phyloP scores from a whole-genome alignment of 2,797 vertebrate genomes.

The Alosa sapidissima region DNA sequence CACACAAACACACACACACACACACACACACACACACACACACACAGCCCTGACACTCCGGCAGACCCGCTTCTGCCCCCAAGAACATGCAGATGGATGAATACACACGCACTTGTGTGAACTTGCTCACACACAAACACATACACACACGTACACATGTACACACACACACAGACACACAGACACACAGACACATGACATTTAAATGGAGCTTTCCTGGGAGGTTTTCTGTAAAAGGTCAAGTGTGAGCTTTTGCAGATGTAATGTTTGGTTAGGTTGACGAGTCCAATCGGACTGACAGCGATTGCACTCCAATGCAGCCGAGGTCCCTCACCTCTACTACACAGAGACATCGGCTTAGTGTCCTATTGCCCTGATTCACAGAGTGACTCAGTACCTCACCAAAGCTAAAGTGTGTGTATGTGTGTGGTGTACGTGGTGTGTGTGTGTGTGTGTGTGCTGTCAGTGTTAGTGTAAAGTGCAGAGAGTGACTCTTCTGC shows the following conservation, averaged over 20 bases:
- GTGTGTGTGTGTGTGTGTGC: constrained; percentile 10
- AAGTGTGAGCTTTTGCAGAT: constrained; percentile 29
- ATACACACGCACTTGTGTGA: not conserved
- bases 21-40: not conserved
- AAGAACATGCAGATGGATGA: too few relatives aligned
- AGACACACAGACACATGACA: not conserved
- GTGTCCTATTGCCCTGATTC: not conserved
- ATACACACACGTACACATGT: constrained; percentile 1
- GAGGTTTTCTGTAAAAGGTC: constrained; percentile 37
- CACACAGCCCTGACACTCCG: not conserved
- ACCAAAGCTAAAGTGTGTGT: not conserved
- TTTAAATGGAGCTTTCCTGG: constrained; percentile 28
- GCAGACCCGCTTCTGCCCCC: too few relatives aligned
- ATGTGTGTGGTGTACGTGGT: not conserved
- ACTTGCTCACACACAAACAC: not conserved
- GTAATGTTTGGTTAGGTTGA: constrained; percentile 33
- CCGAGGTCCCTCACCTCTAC: not conserved
- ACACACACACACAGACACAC: constrained; percentile 16
- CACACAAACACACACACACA: not conserved
- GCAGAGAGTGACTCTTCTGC: not conserved
- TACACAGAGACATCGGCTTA: not conserved
- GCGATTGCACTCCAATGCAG: not conserved
- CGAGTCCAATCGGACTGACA: constrained; percentile 27
- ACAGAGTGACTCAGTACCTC: not conserved
- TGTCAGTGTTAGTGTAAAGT: not conserved